A percentile compares a stretch with the other conserved stretches of the same genome.
These are phyloP conservation scores for Drosophila flavopinicola DNA, from an alignment of 2,888 invertebrate species.

Conservation along the genomic window DNA sequence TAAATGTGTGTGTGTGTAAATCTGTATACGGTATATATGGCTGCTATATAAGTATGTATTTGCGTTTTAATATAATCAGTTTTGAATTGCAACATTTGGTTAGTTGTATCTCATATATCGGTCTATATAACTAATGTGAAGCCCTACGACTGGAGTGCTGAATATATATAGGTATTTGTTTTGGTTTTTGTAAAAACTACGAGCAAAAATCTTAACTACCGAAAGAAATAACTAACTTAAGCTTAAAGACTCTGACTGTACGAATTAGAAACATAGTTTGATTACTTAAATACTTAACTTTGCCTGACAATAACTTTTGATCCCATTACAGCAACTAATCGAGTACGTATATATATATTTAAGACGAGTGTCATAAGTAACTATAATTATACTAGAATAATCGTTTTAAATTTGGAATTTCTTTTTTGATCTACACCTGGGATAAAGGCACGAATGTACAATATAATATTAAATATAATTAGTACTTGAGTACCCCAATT, in stretches of 20 bases:
- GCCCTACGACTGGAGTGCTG: slow-evolving; percentile 41
- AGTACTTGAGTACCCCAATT: slow-evolving; percentile 2
- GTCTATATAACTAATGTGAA: slow-evolving; percentile 22
- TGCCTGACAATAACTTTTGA: slow-evolving; percentile 59
- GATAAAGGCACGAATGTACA: slow-evolving; percentile 62
- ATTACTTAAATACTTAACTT: slow-evolving; percentile 32
- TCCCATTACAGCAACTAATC: slow-evolving; percentile 60
- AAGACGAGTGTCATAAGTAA: slow-evolving; percentile 40
- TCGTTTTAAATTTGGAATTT: slow-evolving; percentile 11
- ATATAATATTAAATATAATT: slow-evolving; percentile 16
- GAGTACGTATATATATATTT: slow-evolving; percentile 38
- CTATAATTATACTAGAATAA: slow-evolving; percentile 6
- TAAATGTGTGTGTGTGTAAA: slow-evolving; percentile 18
- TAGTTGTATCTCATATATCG: slow-evolving; percentile 17
- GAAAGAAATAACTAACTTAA: slow-evolving; percentile 12
- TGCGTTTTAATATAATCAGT: slow-evolving; percentile 31
- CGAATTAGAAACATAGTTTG: slow-evolving; percentile 43
- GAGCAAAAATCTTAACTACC: slow-evolving; percentile 26
- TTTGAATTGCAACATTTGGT: slow-evolving; percentile 36
- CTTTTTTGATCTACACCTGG: slow-evolving; percentile 21
- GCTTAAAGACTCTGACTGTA: slow-evolving; percentile 1
- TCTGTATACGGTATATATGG: slow-evolving; percentile 14
- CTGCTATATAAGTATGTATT: slow-evolving; percentile 15
- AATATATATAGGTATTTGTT: slow-evolving; percentile 23
- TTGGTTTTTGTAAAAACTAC: neutral